Percentiles rank a stretch among this genome's conserved stretches.
Conservation (phyloP, 2,888 invertebrate species). For the Ormyrus labotus region DNA sequence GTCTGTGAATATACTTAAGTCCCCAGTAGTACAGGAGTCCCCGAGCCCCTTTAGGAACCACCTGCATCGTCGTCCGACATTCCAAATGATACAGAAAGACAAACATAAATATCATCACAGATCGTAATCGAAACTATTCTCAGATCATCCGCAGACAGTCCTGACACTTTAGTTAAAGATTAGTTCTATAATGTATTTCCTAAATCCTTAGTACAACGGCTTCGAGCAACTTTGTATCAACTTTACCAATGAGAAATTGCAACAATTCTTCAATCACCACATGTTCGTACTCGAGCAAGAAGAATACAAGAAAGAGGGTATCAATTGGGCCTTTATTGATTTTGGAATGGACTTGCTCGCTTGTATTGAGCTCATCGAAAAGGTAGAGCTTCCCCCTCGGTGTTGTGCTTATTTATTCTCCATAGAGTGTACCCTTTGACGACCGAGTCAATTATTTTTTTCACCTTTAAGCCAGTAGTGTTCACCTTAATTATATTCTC, state of each 20-base stretch:
- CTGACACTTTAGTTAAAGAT: constrained; percentile 11
- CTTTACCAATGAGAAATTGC: constrained; percentile 99
- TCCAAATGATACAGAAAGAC: constrained; percentile 6
- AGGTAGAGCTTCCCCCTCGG: constrained; percentile 80
- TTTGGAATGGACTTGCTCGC: constrained; percentile 99
- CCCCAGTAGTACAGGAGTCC: constrained; percentile 47
- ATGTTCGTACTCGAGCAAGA: constrained; percentile 99
- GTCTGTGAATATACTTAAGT: constrained; percentile 9
- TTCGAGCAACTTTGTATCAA: constrained; percentile 99
- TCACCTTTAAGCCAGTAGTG: constrained; percentile 13
- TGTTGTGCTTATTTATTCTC: constrained; percentile 18
- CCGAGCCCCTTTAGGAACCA: constrained; percentile 46
- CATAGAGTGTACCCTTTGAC: constrained; percentile 19
- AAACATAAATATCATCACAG: constrained; percentile 28
- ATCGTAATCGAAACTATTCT: constrained; percentile 21
- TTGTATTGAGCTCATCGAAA: constrained; percentile 99
- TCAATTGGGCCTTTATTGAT: constrained; percentile 99
- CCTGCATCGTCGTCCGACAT: constrained; percentile 37
- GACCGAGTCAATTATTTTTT: constrained; percentile 16
- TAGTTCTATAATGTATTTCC: constrained; percentile 43
- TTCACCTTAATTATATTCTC: background rate
- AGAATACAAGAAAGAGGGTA: constrained; percentile 98
- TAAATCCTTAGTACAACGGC: constrained; percentile 88
- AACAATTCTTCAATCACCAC: constrained; percentile 99
- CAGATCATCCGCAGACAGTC: constrained; percentile 28